Evolutionary conservation across 1,140 invertebrate genomes (phyloP).

Genomic region (Lineus longissimus): DNA sequence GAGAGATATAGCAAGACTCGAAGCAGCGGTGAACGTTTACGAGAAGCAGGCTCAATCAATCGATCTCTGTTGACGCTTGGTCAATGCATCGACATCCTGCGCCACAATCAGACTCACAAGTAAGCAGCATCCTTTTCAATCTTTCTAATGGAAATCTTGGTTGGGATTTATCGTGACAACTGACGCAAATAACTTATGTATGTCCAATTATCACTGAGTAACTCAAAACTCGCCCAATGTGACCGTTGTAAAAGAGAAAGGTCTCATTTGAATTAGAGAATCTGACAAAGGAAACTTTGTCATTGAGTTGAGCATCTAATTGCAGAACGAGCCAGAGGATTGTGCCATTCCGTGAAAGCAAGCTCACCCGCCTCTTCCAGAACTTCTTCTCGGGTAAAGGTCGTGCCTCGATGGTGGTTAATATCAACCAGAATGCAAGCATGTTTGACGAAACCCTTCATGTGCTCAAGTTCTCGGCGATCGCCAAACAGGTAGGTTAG

Average conservation of each 20-base stretch:
- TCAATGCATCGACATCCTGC: conserved; percentile 72
- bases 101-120: conserved; percentile 52
- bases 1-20: conserved; percentile 82
- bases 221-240: no score
- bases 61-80: conserved; percentile 81
- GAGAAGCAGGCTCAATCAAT: conserved; percentile 88
- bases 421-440: conserved; percentile 67
- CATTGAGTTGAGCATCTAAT: no score
- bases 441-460: conserved; percentile 78
- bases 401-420: conserved; percentile 74
- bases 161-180: no score
- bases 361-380: conserved; percentile 69
- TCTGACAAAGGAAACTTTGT: no score
- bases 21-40: conserved; percentile 75
- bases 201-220: no score
- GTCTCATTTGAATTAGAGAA: no score
- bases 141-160: no score
- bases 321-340: conserved; percentile 28
- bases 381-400: conserved; percentile 65
- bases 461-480: conserved; percentile 60
- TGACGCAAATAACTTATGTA: no score
- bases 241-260: no score
- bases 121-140: conserved; percentile 30
- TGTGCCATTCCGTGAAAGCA: conserved; percentile 75
- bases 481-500: conserved; percentile 62